A percentile compares a stretch with the other conserved stretches of the same genome.
These are phyloP conservation scores for Apogon hyalosoma DNA, from an alignment of 2,797 vertebrate species.

Conservation along the genomic window DNA sequence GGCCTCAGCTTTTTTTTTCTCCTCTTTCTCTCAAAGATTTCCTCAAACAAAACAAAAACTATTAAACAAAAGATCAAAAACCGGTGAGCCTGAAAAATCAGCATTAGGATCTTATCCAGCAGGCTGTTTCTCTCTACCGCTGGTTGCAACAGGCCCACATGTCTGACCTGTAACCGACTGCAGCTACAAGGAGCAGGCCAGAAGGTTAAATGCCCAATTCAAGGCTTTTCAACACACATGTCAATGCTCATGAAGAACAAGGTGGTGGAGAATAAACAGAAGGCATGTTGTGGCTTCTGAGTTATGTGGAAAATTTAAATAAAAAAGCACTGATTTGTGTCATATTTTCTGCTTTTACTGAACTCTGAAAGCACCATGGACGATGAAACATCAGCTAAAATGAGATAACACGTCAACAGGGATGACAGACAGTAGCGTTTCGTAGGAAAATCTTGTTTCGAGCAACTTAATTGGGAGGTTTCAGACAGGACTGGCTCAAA, in stretches of 20 bases:
- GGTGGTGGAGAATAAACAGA: conserved; percentile 69
- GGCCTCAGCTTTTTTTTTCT: conserved; percentile 41
- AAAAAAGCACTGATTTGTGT: neutral
- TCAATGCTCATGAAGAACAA: conserved; percentile 72
- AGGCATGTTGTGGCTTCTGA: conserved; percentile 21
- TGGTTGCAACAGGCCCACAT: conserved; percentile 39
- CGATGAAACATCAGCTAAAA: conserved; percentile 7
- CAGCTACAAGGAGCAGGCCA: conserved; percentile 61
- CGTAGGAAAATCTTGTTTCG: conserved; percentile 61
- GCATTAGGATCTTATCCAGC: conserved; percentile 47
- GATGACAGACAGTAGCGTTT: conserved; percentile 36
- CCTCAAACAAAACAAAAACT: conserved; percentile 64
- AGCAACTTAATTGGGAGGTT: conserved; percentile 67
- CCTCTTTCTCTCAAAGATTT: conserved; percentile 27
- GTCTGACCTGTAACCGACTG: conserved; percentile 66
- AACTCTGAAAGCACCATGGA: neutral
- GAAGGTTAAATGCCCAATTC: conserved; percentile 78
- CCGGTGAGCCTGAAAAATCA: conserved; percentile 49
- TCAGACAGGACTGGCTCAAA: conserved; percentile 55
- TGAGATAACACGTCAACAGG: conserved; percentile 5
- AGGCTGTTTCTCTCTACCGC: conserved; percentile 30
- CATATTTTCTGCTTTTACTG: conserved; percentile 1
- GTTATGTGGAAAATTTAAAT: neutral
- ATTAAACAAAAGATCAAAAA: conserved; percentile 66
- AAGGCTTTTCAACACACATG: conserved; percentile 75